Evolutionary conservation across 2,113 vertebrate species (phyloP).

Genomic region (Prochilodus magdalenae): DNA sequence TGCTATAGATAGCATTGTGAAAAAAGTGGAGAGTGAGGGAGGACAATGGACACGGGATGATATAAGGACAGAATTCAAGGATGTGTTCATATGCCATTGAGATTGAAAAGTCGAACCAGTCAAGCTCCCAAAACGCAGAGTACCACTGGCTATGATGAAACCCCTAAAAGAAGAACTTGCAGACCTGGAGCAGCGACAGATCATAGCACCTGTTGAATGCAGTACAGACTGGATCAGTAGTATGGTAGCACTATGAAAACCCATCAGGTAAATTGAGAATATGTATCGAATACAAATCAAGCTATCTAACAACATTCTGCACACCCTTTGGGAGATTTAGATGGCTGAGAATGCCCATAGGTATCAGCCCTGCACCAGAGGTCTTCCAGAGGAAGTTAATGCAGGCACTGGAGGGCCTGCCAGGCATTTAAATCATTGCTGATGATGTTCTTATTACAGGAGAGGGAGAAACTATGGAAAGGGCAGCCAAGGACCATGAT

Average conservation of each 20-base stretch:
- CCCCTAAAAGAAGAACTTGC: conserved; percentile 41
- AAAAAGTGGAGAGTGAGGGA: neutral
- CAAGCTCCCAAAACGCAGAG: conserved; percentile 25
- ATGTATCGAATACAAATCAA: conserved; percentile 20
- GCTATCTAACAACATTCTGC: no score
- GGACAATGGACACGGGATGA: conserved; percentile 4
- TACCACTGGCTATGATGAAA: conserved; percentile 36
- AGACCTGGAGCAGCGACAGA: neutral
- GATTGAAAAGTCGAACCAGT: conserved; percentile 18
- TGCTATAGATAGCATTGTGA: conserved; percentile 7
- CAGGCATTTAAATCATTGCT: no score
- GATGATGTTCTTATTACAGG: no score
- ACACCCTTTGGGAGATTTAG: no score
- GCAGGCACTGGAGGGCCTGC: no score
- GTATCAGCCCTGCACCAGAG: no score
- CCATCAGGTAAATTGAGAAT: conserved; percentile 19
- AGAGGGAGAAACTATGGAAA: no score
- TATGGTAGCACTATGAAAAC: conserved; percentile 9
- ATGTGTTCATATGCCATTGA: conserved; percentile 20
- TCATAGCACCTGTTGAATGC: neutral
- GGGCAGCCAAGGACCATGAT: no score
- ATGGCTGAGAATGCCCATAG: no score
- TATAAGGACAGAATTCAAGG: conserved; percentile 7
- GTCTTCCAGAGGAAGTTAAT: no score
- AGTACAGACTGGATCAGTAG: conserved; percentile 40